Conservation (phyloP, 1,140 invertebrate genomes). For the Pseudobourletiella spinata region DNA sequence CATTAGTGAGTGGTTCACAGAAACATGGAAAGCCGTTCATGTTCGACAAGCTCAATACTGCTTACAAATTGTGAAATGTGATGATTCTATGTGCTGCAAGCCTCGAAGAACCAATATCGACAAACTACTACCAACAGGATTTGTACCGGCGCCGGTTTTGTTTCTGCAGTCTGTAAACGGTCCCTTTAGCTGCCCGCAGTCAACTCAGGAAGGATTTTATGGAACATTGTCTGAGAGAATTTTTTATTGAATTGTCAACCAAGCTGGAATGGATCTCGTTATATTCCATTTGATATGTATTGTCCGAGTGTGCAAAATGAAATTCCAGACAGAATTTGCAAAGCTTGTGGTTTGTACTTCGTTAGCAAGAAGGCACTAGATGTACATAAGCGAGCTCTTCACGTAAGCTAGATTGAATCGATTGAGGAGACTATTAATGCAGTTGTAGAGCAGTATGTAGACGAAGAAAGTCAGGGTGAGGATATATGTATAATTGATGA, state of each 20-base stretch:
- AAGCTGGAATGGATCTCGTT: not conserved
- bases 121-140: not conserved
- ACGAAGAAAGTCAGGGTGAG: too few relatives aligned
- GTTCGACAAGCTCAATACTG: slow-evolving; percentile 13
- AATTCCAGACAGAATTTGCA: too few relatives aligned
- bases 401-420: too few relatives aligned
- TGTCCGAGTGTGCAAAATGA: slow-evolving; percentile 9
- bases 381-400: too few relatives aligned
- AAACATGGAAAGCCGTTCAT: slow-evolving; percentile 9
- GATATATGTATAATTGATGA: too few relatives aligned
- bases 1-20: not conserved
- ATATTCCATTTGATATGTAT: slow-evolving; percentile 9
- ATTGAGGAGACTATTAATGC: too few relatives aligned
- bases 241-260: not conserved
- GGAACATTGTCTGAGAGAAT: not conserved
- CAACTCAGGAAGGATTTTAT: not conserved
- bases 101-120: slow-evolving; percentile 6
- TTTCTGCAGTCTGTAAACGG: slow-evolving; percentile 1
- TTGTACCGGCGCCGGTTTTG: slow-evolving; percentile 13
- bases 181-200: not conserved
- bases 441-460: too few relatives aligned
- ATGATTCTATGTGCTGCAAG: slow-evolving; percentile 3
- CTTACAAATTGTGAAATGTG: slow-evolving; percentile 22
- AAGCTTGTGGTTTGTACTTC: too few relatives aligned
- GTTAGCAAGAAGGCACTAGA: too few relatives aligned